Base-by-base conservation (phyloP, 2,797 vertebrate species). In the Cottoperca gobio region DNA sequence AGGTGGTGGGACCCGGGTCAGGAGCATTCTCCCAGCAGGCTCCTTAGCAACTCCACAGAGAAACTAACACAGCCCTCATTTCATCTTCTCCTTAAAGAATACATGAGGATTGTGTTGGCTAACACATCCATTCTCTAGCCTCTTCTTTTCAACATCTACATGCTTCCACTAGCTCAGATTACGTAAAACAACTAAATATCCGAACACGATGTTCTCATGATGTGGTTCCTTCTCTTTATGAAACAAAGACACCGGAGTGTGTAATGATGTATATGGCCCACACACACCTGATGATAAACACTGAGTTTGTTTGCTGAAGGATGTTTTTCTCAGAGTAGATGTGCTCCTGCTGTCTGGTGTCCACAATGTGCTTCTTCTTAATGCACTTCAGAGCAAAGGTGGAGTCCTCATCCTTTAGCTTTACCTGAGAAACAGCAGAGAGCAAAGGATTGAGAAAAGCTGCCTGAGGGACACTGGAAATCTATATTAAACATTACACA, bases 311-410 rank as follows among this genome's bases (percentile, higher is more conserved):
- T 82, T 94, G 91, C 83, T 92, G 94, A 16, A 96, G 91, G 79
- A 96, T 95, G 78, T 93, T 94, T 83, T 95, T 96, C 83, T 96
- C 95, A 2, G 95, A 96, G 86, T 94, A 96, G 71, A 96, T 92
- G 75, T 96, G 95, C 67, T 96, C 94, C 81, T 96, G 95, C 71
- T 96, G 95, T 49, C 92, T 93, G 53, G 94, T 95, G 57, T 96
- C 94, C 67, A 96, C 94, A 23, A 96, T 91, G 64, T 95, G 95
- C 65, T 94, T 93, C 86, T 96, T 96, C 85, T 95, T 96, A 39
- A 96, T 95, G 81, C 94, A 95, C 84, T 96, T 96, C 62, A 96
- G 86, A 61, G 95, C 95, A 83, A 95, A 96, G 0, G 95, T 85
- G 28, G 65, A 75, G 42, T 94, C 92, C 76, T 95, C 95, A n/a